phyloP scores from a whole-genome alignment of 1,140 invertebrate genomes.

The Caenorhabditis tropicalis region DNA sequence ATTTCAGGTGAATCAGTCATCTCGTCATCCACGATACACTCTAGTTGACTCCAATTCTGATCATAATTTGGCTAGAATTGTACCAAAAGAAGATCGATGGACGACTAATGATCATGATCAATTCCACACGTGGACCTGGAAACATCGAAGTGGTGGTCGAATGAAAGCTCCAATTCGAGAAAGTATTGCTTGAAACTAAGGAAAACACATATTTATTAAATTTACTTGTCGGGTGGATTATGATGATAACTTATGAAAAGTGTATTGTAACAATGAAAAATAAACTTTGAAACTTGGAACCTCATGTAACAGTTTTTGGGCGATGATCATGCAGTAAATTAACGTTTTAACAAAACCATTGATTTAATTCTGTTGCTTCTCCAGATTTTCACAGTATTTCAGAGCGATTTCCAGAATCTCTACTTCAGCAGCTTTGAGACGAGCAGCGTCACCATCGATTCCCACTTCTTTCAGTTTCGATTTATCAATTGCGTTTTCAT shows the following conservation, averaged over 20 bases:
- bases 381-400: not conserved
- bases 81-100: slow-evolving; percentile 12
- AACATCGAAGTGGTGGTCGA: not conserved
- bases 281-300: not conserved
- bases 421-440: not conserved
- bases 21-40: slow-evolving; percentile 19
- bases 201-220: not conserved
- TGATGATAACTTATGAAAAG: not conserved
- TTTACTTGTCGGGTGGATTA: not conserved
- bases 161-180: slow-evolving; percentile 34
- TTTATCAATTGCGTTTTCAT: not conserved
- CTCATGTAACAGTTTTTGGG: not conserved
- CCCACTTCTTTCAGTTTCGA: slow-evolving; percentile 1
- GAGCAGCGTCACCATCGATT: slow-evolving; percentile 23
- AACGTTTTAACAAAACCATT: not conserved
- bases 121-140: slow-evolving; percentile 5
- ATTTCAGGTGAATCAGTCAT: slow-evolving; percentile 44
- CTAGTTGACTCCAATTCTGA: slow-evolving; percentile 51
- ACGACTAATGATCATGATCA: not conserved
- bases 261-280: not conserved
- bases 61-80: slow-evolving; percentile 46
- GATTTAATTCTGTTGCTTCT: not conserved
- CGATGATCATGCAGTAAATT: slow-evolving; percentile 6
- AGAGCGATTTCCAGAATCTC: not conserved
- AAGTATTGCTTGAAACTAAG: not conserved